Evolutionary conservation across 2,113 vertebrate species (phyloP).

Genomic region (Trematomus loennbergii): DNA sequence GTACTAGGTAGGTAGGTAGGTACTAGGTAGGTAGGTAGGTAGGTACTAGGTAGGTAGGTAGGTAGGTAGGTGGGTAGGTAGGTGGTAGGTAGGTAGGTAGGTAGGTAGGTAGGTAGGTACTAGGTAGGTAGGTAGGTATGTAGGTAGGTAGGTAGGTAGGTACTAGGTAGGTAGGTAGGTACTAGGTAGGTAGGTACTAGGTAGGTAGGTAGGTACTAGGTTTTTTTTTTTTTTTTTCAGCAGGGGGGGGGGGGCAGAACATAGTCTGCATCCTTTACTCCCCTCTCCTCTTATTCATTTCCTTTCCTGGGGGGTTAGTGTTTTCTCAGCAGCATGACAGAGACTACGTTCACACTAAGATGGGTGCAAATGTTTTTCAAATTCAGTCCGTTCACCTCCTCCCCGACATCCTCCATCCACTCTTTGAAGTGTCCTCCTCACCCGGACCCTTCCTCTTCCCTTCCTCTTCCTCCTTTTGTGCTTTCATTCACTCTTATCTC

Average conservation of each 20-base stretch:
- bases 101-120: no score
- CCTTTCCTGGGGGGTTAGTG: neutral
- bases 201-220: no score
- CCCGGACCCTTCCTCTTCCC: constrained; percentile 4
- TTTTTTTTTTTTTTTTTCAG: no score
- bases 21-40: no score
- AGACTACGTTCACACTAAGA: neutral
- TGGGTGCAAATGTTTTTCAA: neutral
- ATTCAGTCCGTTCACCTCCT: neutral
- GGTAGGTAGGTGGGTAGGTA: no score
- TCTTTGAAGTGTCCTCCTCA: constrained; percentile 38
- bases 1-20: no score
- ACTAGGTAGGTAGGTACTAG: no score
- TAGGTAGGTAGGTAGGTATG: no score
- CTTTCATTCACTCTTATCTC: constrained; percentile 43
- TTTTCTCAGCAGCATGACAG: neutral
- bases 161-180: no score
- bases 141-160: no score
- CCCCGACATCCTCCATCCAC: neutral
- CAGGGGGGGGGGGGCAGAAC: constrained; percentile 19
- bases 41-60: no score
- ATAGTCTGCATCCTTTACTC: constrained; percentile 34
- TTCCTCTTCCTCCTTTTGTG: constrained; percentile 8
- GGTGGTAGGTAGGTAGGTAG: no score
- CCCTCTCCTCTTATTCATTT: constrained; percentile 12